Evolutionary conservation across 2,113 vertebrate genomes (phyloP).

Genomic region (Gallinago undulata): DNA sequence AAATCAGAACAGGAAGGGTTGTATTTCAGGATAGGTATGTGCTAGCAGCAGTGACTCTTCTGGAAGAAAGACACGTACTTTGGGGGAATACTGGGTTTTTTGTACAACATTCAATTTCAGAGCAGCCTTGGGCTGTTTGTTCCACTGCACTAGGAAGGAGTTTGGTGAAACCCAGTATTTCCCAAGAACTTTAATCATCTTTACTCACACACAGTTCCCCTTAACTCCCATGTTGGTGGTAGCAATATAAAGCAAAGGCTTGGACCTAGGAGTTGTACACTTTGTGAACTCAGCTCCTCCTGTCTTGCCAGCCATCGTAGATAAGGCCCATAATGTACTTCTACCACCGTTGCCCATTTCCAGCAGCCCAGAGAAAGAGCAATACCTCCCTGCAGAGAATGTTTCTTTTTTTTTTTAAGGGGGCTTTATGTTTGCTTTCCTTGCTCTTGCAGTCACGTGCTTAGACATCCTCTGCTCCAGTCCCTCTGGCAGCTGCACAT

Average conservation of each 20-base stretch:
- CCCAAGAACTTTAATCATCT: not conserved
- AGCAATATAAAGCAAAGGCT: not conserved
- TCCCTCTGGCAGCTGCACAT: conserved; percentile 12
- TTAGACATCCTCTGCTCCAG: not conserved
- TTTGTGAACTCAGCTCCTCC: not conserved
- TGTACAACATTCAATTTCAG: not conserved
- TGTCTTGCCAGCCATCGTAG: not conserved
- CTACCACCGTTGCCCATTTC: not conserved
- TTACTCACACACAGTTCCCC: not conserved
- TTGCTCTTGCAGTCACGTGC: not conserved
- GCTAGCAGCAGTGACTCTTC: not conserved
- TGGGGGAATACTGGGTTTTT: not conserved
- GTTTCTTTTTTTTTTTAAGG: not conserved
- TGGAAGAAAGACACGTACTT: not conserved
- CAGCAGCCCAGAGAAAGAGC: not conserved
- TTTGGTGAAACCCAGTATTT: not conserved
- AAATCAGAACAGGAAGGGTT: accelerated
- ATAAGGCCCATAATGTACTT: not conserved
- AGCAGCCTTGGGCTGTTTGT: not conserved
- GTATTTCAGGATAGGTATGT: not conserved
- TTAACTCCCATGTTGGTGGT: not conserved
- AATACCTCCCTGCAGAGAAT: not conserved
- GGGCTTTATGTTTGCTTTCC: not conserved
- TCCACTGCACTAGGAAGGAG: not conserved
- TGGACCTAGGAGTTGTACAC: not conserved